A percentile compares a stretch with the other conserved stretches of the same genome.
phyloP scores from a whole-genome alignment of 2,113 vertebrate genomes.

The Pycnonotus jocosus region DNA sequence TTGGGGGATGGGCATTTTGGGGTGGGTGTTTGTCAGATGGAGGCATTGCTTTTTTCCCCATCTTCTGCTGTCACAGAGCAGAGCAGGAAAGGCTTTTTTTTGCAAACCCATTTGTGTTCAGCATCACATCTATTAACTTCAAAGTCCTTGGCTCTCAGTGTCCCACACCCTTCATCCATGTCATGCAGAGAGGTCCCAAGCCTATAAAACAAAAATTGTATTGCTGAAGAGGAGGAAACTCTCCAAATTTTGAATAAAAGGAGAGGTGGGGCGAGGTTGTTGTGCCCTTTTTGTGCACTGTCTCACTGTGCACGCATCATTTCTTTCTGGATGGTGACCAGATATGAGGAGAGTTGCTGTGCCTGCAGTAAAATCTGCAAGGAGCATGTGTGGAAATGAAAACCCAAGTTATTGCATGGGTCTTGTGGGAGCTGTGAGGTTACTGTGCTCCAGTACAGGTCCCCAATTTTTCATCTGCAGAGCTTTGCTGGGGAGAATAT shows the following conservation, averaged over 20 bases:
- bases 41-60: accelerated
- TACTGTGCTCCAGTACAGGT: accelerated
- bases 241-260: neutral
- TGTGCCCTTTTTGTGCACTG: neutral
- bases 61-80: neutral
- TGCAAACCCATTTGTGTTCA: neutral
- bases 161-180: neutral
- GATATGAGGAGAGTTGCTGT: neutral
- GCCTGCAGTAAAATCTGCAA: neutral
- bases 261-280: neutral
- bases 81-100: neutral
- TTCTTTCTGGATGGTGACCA: neutral
- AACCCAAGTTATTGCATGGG: neutral
- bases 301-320: accelerated
- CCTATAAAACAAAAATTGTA: neutral
- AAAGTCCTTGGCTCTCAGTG: neutral
- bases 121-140: neutral
- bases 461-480: neutral
- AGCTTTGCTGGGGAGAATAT: neutral
- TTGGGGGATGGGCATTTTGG: neutral
- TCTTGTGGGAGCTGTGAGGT: neutral
- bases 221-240: neutral
- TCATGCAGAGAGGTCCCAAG: neutral
- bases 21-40: neutral
- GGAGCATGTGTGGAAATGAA: neutral